These are phyloP conservation scores for Drosophila diplacantha DNA, from an alignment of 2,888 invertebrate species.

Conservation along the genomic window DNA sequence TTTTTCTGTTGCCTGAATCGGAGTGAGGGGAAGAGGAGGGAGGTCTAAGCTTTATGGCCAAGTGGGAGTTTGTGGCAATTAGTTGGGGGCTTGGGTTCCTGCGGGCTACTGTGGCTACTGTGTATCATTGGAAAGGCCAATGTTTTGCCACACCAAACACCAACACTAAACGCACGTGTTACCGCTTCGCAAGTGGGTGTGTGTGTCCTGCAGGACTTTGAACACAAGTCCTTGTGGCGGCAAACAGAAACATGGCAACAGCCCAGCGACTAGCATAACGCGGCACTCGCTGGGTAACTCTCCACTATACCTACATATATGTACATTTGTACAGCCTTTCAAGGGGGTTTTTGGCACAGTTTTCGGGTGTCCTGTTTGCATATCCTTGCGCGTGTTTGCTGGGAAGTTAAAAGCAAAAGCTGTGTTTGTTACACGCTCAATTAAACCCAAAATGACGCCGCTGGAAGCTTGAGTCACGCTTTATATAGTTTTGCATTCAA, in stretches of 20 bases:
- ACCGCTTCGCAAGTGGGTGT: constrained; percentile 8
- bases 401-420: constrained; percentile 55
- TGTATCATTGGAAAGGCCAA: constrained; percentile 37
- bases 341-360: constrained; percentile 34
- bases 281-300: background rate
- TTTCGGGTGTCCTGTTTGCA: constrained; percentile 46
- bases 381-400: constrained; percentile 67
- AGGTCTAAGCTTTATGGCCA: constrained; percentile 1
- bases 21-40: background rate
- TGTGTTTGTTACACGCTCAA: constrained; percentile 70
- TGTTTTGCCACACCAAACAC: constrained; percentile 43
- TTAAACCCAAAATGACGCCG: constrained; percentile 61
- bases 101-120: constrained; percentile 18
- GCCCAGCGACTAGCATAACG: constrained; percentile 36
- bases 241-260: constrained; percentile 58
- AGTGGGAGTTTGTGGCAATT: constrained; percentile 17
- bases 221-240: constrained; percentile 37
- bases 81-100: background rate
- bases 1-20: background rate
- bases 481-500: constrained; percentile 57
- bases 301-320: constrained; percentile 6
- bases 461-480: constrained; percentile 58
- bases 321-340: constrained; percentile 18
- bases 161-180: constrained; percentile 25
- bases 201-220: constrained; percentile 37